Evolutionary conservation across 2,888 invertebrate species (phyloP).

Genomic region (Euproctis similis): DNA sequence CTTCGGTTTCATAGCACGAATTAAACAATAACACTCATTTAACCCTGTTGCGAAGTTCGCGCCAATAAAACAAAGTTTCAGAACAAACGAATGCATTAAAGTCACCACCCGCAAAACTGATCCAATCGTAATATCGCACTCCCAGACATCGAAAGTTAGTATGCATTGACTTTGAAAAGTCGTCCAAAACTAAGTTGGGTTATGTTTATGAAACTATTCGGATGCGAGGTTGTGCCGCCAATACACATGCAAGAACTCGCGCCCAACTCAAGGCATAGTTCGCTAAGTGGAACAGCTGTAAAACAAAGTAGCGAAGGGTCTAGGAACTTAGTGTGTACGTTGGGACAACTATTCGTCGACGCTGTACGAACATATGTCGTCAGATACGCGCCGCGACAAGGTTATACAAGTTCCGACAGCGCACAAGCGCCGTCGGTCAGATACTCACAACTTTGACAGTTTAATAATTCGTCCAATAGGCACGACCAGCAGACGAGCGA

Average conservation of each 20-base stretch:
- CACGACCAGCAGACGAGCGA: slow-evolving; percentile 47
- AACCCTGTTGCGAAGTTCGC: slow-evolving; percentile 59
- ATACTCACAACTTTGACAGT: slow-evolving; percentile 58
- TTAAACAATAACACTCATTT: slow-evolving; percentile 51
- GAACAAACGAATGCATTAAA: slow-evolving; percentile 75
- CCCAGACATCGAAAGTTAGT: slow-evolving; percentile 74
- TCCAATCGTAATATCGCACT: slow-evolving; percentile 74
- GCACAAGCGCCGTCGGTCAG: slow-evolving; percentile 21
- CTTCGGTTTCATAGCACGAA: slow-evolving; percentile 24
- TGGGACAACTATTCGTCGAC: slow-evolving; percentile 46
- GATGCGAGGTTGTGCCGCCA: slow-evolving; percentile 71
- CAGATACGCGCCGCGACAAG: slow-evolving; percentile 15
- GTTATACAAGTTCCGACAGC: slow-evolving; percentile 23
- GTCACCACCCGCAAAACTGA: slow-evolving; percentile 68
- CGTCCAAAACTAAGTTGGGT: slow-evolving; percentile 75
- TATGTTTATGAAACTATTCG: slow-evolving; percentile 77
- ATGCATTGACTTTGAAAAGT: slow-evolving; percentile 77
- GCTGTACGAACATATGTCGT: slow-evolving; percentile 48
- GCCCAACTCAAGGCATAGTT: slow-evolving; percentile 74
- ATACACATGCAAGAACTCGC: slow-evolving; percentile 75
- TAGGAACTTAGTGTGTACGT: slow-evolving; percentile 72
- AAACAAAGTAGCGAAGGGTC: slow-evolving; percentile 76
- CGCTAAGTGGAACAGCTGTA: slow-evolving; percentile 76
- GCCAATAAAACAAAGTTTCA: slow-evolving; percentile 69
- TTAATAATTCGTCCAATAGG: slow-evolving; percentile 49